Base-by-base conservation (phyloP, 2,797 vertebrate genomes). In the Heteromormyrus szaboi region DNA sequence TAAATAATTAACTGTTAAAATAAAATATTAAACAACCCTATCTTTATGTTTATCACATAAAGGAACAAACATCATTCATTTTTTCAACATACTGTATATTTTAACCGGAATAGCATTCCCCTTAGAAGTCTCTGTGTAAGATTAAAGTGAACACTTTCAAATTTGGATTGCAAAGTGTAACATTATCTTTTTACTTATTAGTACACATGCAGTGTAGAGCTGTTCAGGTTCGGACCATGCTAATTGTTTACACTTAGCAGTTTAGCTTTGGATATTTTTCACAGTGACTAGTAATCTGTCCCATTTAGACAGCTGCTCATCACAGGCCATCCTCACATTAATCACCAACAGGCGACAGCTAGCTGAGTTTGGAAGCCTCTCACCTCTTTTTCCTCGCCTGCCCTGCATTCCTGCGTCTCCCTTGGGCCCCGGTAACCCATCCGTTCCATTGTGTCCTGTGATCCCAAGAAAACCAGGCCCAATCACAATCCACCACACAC, bases 341-440 rank as follows among this genome's bases (percentile, higher is more conserved):
- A 51, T 17, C 44, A 22, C 8, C 22, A 50, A 5, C 81, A 85
- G 19, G 19, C 17, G 41, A 79, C 0, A 9, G 8, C 8, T 22
- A 25, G 22, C n/a, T 11, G 12, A 14, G 65, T 72, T 17, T 17
- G 65, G 0, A 56, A 44, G 22, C 72, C 87, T 9, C 84, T 88
- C 95, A 97, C 98, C 98, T 95, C 93, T 96, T 96, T 97, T 99
- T 29, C 98, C 98, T 96, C 97, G 96, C 95, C 95, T 98, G 33
- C 98, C 98, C 19, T 94, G 96, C 76, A 93, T 89, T 94, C 98
- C 98, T 1, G 96, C 96, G 90, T 93, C 93, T 65, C 98, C 98
- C 92, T 97, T 97, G 89, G 95, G 92, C 68, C 98, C 98, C 7
- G 96, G 97, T 65, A 93, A 89, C 87, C 98, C 98, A 85, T 98